Conservation (phyloP, 2,888 invertebrate species). For the Andricus curvator region DNA sequence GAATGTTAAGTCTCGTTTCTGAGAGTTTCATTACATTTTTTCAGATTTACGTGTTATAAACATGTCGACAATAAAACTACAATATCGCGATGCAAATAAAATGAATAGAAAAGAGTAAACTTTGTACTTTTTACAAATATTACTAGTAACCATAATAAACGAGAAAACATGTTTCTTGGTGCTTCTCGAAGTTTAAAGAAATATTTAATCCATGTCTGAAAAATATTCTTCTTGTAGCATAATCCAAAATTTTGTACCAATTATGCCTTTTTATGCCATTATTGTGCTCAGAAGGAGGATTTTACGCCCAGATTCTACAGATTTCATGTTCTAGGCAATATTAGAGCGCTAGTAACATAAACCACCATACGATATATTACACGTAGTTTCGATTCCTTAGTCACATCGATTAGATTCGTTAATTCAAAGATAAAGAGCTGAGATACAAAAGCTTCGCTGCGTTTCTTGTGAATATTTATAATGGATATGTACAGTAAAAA, state of each 20-base stretch:
- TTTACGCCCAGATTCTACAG: background rate
- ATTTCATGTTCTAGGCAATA: background rate
- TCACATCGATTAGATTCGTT: background rate
- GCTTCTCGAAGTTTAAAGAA: background rate
- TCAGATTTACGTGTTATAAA: background rate
- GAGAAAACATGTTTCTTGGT: background rate
- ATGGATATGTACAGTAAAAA: slow-evolving; percentile 2
- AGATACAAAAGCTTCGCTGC: background rate
- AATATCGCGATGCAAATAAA: background rate
- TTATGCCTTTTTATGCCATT: background rate
- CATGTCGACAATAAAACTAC: background rate
- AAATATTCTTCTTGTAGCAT: background rate
- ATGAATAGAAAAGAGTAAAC: background rate
- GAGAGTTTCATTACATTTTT: background rate
- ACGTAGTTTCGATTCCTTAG: background rate
- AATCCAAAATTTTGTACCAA: background rate
- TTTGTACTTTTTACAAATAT: slow-evolving; percentile 14
- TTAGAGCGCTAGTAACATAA: slow-evolving; percentile 7
- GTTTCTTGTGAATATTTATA: background rate
- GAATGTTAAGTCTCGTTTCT: background rate
- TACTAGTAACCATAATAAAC: slow-evolving; percentile 5
- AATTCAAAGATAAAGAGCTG: slow-evolving; percentile 1
- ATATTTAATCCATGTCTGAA: background rate
- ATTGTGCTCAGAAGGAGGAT: background rate
- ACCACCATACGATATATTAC: background rate